These are phyloP conservation scores for Cataglyphis altisquamis DNA, from an alignment of 2,888 invertebrate genomes.

Conservation along the genomic window DNA sequence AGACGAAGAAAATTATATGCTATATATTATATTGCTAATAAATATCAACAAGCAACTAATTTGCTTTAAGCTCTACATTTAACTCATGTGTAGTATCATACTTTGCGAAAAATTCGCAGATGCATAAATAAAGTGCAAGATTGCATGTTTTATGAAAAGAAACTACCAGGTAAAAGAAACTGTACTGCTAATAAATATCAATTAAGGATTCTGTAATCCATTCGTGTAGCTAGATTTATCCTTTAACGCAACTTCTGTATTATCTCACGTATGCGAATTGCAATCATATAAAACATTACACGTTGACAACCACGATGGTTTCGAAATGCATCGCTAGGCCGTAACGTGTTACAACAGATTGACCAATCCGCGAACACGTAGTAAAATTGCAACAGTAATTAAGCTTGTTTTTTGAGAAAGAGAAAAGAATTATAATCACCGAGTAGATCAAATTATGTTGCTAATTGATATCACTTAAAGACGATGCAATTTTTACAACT, in stretches of 20 bases:
- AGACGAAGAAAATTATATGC: conserved; percentile 24
- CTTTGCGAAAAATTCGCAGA: conserved; percentile 4
- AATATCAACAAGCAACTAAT: conserved; percentile 48
- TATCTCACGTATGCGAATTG: background rate
- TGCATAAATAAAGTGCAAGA: conserved; percentile 5
- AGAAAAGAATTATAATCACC: background rate
- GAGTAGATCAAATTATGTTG: conserved; percentile 4
- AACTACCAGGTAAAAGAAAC: background rate
- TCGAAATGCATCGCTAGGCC: conserved; percentile 23
- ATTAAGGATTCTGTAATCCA: conserved; percentile 9
- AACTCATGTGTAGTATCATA: conserved; percentile 7
- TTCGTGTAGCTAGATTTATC: conserved; percentile 12
- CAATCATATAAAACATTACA: conserved; percentile 30
- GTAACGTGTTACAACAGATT: conserved; percentile 20
- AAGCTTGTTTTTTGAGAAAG: background rate
- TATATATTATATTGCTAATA: conserved; percentile 28
- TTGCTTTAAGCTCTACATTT: conserved; percentile 47
- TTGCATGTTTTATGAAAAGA: background rate
- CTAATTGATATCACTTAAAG: conserved; percentile 38
- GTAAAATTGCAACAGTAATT: background rate
- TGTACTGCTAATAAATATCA: conserved; percentile 20
- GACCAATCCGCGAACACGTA: background rate
- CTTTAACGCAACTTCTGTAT: background rate
- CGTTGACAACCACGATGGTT: conserved; percentile 8
- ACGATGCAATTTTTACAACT: background rate